Percentiles rank a stretch among this genome's conserved stretches.
phyloP scores from a whole-genome alignment of 2,797 vertebrate genomes.

The Urophycis tenuis region DNA sequence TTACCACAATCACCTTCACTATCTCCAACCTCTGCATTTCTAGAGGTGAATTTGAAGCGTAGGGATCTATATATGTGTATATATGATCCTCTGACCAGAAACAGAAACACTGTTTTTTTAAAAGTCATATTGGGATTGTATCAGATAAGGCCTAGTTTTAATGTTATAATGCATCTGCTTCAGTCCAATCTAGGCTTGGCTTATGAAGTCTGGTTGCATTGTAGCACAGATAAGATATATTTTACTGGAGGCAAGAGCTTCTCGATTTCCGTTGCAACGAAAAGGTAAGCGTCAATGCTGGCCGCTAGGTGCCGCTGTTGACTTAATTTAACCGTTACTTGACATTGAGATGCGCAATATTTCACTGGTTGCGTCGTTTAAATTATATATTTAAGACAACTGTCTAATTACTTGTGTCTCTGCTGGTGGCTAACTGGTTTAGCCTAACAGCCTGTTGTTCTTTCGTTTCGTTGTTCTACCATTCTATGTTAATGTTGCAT shows the following conservation, averaged over 20 bases:
- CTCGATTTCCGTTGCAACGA: neutral
- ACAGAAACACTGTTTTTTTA: neutral
- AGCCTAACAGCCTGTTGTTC: neutral
- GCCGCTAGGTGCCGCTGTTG: neutral
- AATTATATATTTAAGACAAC: no score
- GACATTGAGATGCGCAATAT: neutral
- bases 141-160: neutral
- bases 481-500: neutral
- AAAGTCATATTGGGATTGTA: neutral
- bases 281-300: neutral
- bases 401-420: neutral
- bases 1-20: constrained; percentile 25
- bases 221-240: neutral
- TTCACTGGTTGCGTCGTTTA: neutral
- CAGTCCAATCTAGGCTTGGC: neutral
- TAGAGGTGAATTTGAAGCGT: no score
- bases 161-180: neutral
- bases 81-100: neutral
- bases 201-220: neutral
- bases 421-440: neutral
- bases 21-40: constrained; percentile 32
- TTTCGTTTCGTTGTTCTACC: neutral
- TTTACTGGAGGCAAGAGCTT: neutral
- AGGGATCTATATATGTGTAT: neutral
- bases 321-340: neutral